Evolutionary conservation across 2,888 invertebrate species (phyloP).

Genomic region (Volucella inanis): DNA sequence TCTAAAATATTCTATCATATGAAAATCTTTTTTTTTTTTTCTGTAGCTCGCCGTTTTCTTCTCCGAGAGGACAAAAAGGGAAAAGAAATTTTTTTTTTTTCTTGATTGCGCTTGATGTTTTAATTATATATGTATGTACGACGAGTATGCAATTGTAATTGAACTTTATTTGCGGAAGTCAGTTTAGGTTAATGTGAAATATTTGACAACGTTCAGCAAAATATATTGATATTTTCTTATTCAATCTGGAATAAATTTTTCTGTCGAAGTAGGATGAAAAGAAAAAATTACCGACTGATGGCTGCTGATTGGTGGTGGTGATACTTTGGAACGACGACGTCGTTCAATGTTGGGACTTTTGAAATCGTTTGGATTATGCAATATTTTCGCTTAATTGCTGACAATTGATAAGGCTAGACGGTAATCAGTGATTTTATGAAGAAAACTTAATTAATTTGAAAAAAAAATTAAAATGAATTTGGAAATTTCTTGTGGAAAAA

Average conservation of each 20-base stretch:
- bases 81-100: conserved; percentile 16
- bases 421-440: conserved; percentile 33
- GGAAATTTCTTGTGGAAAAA: conserved; percentile 68
- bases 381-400: conserved; percentile 31
- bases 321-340: conserved; percentile 70
- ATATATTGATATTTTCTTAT: conserved; percentile 29
- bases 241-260: conserved; percentile 74
- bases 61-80: conserved; percentile 36
- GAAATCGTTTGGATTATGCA: conserved; percentile 68
- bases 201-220: conserved; percentile 31
- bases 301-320: conserved; percentile 70
- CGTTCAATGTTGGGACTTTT: conserved; percentile 57
- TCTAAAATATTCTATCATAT: conserved; percentile 32
- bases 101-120: conserved; percentile 67
- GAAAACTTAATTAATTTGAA: conserved; percentile 69
- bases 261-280: conserved; percentile 72
- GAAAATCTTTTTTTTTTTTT: conserved; percentile 38
- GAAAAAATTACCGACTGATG: conserved; percentile 75
- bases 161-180: conserved; percentile 59
- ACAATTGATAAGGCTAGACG: conserved; percentile 17
- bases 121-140: conserved; percentile 56
- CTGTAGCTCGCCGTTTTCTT: conserved; percentile 41
- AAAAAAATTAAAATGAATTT: conserved; percentile 59
- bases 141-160: background rate
- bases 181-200: conserved; percentile 41